phyloP scores from a whole-genome alignment of 2,888 invertebrate species.

The Cetonia aurata region DNA sequence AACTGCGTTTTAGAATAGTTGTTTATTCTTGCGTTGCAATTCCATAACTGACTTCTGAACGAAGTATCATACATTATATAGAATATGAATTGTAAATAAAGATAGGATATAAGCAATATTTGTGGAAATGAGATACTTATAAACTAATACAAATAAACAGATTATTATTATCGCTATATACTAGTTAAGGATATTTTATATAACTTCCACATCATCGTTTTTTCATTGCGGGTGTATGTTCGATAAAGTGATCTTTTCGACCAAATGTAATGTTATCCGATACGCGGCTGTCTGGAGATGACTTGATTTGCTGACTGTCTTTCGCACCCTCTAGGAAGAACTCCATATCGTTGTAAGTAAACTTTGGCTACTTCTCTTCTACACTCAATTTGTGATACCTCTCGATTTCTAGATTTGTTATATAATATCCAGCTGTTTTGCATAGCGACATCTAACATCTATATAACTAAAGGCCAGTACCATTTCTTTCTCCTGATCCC shows the following conservation, averaged over 20 bases:
- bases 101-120: no score
- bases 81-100: no score
- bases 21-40: no score
- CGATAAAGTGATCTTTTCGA: constrained; percentile 48
- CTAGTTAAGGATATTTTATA: constrained; percentile 49
- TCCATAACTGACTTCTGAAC: no score
- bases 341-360: background rate
- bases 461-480: constrained; percentile 49
- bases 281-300: constrained; percentile 42
- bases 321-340: no score
- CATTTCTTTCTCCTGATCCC: constrained; percentile 52
- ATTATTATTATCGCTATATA: no score
- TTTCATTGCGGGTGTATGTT: constrained; percentile 11
- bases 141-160: no score
- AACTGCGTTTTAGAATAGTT: no score
- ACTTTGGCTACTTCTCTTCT: constrained; percentile 39
- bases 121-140: no score
- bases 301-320: background rate
- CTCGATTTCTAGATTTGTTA: constrained; percentile 17
- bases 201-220: constrained; percentile 40
- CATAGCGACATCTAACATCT: constrained; percentile 46
- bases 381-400: background rate
- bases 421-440: constrained; percentile 44
- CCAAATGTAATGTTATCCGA: constrained; percentile 49
- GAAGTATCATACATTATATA: no score